Evolutionary conservation across 2,797 vertebrate genomes (phyloP), one percentile per base, ranked within the genome.

Genomic region (Danio jaintianensis): DNA sequence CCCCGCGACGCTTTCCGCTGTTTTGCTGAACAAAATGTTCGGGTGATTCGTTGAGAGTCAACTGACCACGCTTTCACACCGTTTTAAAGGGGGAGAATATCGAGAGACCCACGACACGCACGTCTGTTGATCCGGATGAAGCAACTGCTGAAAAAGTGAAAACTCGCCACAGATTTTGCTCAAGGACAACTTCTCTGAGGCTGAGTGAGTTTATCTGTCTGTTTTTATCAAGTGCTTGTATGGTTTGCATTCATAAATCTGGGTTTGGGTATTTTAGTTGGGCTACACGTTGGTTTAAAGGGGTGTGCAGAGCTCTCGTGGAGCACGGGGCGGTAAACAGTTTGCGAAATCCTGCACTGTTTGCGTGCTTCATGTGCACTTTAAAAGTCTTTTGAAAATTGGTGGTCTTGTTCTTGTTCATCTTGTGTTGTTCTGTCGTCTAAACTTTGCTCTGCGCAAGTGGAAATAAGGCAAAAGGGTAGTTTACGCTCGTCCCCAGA

Each of bases 71-170:
- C 11, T 69, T 70, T 78, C 10, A 16, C 52, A 58, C 0, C 63
- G 75, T 29, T 78, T 71, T 36, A 53, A 38, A 64, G n/a, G 61
- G 42, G 50, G 59, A 72, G 55, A 71, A 62, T 43, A 79, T n/a
- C 67, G 80, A 70, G 58, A 62, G 52, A 69, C 73, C 18, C 56
- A 18, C 66, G 16, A 16, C 76, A 16, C 36, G 42, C 70, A n/a
- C 20, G 55, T 63, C 53, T 55, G 73, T 16, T 62, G 56, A 55
- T 76, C 64, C 73, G 80, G 73, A 81, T 81, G 73, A 81, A 52
- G 64, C 22, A 68, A 81, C 45, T 55, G 55, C 7, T 53, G 38
- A 38, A 67, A 81, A 81, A 81, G 80, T 70, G 20, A 52, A 75
- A 71, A 63, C 38, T 61, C 29, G 29, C 45, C 42, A 40, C 55